phyloP scores from a whole-genome alignment of 1,140 invertebrate species.

The Ganaspis sp. region DNA sequence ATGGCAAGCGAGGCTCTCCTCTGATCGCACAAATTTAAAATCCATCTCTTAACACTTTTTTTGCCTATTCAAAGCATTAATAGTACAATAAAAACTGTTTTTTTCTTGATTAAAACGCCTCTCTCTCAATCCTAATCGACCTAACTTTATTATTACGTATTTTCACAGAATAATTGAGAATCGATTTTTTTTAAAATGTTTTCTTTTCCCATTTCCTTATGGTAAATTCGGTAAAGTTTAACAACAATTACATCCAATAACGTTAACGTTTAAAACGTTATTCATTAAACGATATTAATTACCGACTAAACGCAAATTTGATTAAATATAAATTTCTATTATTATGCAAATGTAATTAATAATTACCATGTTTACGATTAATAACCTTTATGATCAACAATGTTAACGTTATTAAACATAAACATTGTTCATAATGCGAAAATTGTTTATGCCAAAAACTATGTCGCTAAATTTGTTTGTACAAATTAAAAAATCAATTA shows the following conservation, averaged over 20 bases:
- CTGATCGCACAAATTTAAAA: conserved; percentile 63
- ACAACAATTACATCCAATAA: too few relatives aligned
- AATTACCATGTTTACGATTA: too few relatives aligned
- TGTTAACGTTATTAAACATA: too few relatives aligned
- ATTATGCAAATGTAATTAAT: too few relatives aligned
- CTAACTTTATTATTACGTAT: conserved; percentile 6
- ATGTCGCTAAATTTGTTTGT: neutral
- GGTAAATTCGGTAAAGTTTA: neutral
- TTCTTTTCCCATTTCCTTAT: conserved; percentile 39
- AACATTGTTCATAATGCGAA: too few relatives aligned
- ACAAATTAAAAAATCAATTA: neutral
- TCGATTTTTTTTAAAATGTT: conserved; percentile 29
- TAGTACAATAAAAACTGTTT: conserved; percentile 53
- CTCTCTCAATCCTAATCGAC: conserved; percentile 16
- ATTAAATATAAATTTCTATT: too few relatives aligned
- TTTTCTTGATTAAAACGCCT: conserved; percentile 51
- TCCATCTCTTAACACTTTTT: conserved; percentile 53
- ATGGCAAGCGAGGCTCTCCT: conserved; percentile 63
- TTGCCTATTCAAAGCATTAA: conserved; percentile 54
- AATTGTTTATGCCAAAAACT: neutral
- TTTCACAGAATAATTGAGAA: neutral
- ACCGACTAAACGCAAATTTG: too few relatives aligned
- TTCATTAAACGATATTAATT: too few relatives aligned
- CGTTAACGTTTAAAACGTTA: too few relatives aligned
- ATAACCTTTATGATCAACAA: too few relatives aligned